Evolutionary conservation across 2,797 vertebrate species (phyloP).

Genomic region (Scleropages formosus): DNA sequence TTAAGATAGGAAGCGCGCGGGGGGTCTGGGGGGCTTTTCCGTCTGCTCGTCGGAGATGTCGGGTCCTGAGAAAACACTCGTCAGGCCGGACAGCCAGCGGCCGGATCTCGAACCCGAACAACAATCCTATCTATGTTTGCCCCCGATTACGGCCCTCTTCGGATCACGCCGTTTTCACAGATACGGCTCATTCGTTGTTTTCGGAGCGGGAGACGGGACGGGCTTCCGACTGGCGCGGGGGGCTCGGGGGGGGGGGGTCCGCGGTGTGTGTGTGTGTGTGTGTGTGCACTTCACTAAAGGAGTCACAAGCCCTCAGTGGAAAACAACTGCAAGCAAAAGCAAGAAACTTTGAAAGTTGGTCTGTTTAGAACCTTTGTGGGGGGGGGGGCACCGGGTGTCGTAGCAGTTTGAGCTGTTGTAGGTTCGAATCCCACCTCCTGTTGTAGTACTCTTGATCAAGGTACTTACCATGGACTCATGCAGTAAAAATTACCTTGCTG

Average conservation of each 20-base stretch:
- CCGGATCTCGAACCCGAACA: constrained; percentile 46
- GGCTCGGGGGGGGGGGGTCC: background rate
- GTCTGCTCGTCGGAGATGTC: constrained; percentile 72
- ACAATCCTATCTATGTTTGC: constrained; percentile 16
- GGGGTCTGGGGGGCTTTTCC: constrained; percentile 68
- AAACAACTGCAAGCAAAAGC: too few species aligned
- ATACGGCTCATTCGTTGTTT: background rate
- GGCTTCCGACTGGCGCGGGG: background rate
- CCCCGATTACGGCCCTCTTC: background rate
- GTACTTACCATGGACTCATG: too few species aligned
- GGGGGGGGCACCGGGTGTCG: too few species aligned
- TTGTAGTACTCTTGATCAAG: too few species aligned
- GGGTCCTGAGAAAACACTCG: constrained; percentile 47
- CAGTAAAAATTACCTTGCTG: too few species aligned
- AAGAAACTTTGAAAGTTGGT: too few species aligned
- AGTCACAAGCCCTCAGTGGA: too few species aligned
- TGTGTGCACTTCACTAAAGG: too few species aligned
- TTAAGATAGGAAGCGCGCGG: constrained; percentile 72
- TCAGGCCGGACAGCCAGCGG: constrained; percentile 50
- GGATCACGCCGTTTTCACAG: background rate
- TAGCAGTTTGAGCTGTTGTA: too few species aligned
- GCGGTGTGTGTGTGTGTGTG: too few species aligned
- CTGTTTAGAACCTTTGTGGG: too few species aligned
- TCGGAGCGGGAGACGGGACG: background rate
- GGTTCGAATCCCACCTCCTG: too few species aligned